phyloP scores from a whole-genome alignment of 2,797 vertebrate genomes.

The Stomatorhinus walkeri region DNA sequence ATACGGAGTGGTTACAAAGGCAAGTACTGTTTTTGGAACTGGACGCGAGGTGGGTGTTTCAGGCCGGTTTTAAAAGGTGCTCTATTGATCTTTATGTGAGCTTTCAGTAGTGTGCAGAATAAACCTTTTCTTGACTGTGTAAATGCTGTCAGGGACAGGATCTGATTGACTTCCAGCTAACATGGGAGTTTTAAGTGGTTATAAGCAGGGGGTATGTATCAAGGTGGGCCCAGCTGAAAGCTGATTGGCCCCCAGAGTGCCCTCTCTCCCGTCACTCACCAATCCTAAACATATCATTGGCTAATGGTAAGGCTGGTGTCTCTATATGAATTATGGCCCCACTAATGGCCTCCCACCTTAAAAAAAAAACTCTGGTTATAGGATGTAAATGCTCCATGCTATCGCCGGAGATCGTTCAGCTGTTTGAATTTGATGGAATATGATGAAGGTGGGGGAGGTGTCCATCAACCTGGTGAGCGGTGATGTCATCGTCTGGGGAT shows the following conservation, averaged over 20 bases:
- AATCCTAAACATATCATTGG: background rate
- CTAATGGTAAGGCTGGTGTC: background rate
- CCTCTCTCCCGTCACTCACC: background rate
- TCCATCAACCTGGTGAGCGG: slow-evolving; percentile 73
- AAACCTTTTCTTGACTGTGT: background rate
- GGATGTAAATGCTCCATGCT: background rate
- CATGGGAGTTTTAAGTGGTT: background rate
- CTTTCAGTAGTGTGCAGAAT: background rate
- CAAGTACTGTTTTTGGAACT: background rate
- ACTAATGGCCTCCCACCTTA: background rate
- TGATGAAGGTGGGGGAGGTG: background rate
- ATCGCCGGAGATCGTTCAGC: background rate
- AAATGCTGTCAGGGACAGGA: background rate
- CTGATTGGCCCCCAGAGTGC: background rate
- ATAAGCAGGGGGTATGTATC: background rate
- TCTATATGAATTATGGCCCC: background rate
- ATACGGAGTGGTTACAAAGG: background rate
- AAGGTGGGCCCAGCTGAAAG: background rate
- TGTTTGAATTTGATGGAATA: background rate
- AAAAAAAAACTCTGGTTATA: background rate
- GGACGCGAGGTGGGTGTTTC: background rate
- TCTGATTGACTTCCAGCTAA: background rate
- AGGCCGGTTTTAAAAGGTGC: background rate
- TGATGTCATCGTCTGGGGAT: slow-evolving; percentile 81
- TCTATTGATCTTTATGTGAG: background rate